Evolutionary conservation across 2,888 invertebrate species (phyloP), one percentile per base, ranked within the genome.

Genomic region (Drosophila basisetae): DNA sequence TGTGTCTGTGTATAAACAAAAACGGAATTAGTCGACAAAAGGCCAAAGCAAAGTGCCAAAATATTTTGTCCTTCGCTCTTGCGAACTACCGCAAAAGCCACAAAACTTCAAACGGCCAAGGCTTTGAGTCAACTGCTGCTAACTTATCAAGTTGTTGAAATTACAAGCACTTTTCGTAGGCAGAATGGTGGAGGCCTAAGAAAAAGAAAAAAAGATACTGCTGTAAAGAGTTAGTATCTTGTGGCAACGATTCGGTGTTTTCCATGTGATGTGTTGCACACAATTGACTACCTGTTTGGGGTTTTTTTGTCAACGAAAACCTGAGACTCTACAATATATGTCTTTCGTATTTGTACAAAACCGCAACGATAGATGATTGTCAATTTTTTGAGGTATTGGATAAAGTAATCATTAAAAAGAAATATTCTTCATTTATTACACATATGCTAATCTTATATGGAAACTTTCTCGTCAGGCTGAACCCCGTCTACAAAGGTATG

Each of bases 1-100:
- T 58, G 25, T 53, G 43, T 28, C 10, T 58, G 41, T 70, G 60
- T 65, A 59, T 64, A 76, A 86, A 84, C 86, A 86, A 86, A 85
- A 85, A 79, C 84, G 72, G 84, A 85, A 89, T 85, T 89, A 89
- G 89, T 89, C 89, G 82, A 72, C 68, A 79, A 81, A 66, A 78
- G 64, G 52, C 55, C 60, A 73, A 77, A 82, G 82, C 84, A 89
- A 89, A 85, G 84, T 89, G 85, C 79, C 84, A 89, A 87, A 82
- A 89, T 76, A 84, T 78, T 79, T 75, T 47, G 39, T 50, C 43
- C 60, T 50, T 52, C 60, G n/a, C 33, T 59, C 52, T 53, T 68
- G 33, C 60, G 31, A 65, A 68, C 63, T 56, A 54, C 59, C 47
- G 56, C 63, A 67, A 69, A 63, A 86, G 78, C 89, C 89, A 76